phyloP scores from a whole-genome alignment of 2,797 vertebrate species.

The Allobates femoralis region DNA sequence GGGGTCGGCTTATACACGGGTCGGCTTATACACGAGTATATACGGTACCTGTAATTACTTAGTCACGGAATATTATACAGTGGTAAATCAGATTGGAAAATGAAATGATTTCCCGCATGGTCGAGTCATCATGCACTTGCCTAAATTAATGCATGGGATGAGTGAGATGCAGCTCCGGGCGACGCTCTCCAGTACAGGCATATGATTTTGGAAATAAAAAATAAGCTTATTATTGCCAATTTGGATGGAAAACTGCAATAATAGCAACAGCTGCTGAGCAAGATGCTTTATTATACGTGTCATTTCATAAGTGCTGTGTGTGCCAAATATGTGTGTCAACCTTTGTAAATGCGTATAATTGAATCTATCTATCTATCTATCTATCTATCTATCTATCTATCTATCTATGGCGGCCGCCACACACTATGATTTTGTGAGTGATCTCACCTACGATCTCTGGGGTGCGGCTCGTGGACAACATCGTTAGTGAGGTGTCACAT shows the following conservation, averaged over 20 bases:
- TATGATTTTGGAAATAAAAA: constrained; percentile 1
- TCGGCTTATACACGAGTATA: no score
- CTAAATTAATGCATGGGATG: background rate
- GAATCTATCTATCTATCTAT: background rate
- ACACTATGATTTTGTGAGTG: no score
- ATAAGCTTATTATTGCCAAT: background rate
- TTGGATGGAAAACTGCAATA: constrained; percentile 57
- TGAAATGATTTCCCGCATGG: constrained; percentile 4
- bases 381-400: background rate
- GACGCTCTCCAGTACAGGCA: background rate
- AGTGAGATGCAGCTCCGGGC: background rate
- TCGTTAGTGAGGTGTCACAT: no score
- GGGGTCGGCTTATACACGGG: no score
- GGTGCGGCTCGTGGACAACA: no score
- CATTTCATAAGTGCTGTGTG: constrained; percentile 63
- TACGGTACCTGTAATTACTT: constrained; percentile 42
- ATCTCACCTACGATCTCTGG: no score
- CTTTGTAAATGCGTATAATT: background rate
- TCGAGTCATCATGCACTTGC: background rate
- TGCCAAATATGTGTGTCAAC: constrained; percentile 32
- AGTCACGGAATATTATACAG: constrained; percentile 38
- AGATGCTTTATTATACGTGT: constrained; percentile 28
- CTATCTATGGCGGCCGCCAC: no score
- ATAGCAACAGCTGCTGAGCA: constrained; percentile 21
- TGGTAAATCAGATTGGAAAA: background rate